phyloP scores from a whole-genome alignment of 2,113 vertebrate species.

The Dinomys branickii region DNA sequence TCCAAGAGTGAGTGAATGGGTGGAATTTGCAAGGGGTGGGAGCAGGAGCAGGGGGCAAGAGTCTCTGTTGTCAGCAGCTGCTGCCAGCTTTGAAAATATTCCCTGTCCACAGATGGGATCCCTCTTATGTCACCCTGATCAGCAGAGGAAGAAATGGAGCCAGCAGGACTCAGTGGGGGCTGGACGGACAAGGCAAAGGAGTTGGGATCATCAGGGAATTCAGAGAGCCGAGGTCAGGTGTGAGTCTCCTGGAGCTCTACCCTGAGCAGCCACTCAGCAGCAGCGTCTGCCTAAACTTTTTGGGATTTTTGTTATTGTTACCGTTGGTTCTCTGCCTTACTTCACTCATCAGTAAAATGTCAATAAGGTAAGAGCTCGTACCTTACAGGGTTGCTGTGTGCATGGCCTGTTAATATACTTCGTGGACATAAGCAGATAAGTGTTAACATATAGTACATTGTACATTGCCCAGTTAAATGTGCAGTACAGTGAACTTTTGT shows the following conservation, averaged over 20 bases:
- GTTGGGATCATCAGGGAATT: slow-evolving; percentile 72
- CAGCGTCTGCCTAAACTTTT: background rate
- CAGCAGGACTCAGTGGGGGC: background rate
- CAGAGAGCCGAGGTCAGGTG: slow-evolving; percentile 59
- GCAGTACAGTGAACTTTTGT: background rate
- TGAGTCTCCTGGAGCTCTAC: background rate
- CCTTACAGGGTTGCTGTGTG: background rate
- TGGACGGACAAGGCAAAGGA: background rate
- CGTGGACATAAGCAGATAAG: background rate
- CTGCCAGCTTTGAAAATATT: slow-evolving; percentile 76
- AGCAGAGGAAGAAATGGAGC: slow-evolving; percentile 67
- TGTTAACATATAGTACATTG: background rate
- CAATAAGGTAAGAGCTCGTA: background rate
- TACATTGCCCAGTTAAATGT: background rate
- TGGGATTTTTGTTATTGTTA: background rate
- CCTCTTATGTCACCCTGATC: slow-evolving; percentile 75
- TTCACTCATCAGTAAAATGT: slow-evolving; percentile 63
- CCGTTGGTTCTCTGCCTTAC: background rate
- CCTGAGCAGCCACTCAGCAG: background rate
- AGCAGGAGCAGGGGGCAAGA: background rate
- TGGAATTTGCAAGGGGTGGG: slow-evolving; percentile 52
- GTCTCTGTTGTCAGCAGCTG: slow-evolving; percentile 70
- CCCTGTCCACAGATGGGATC: slow-evolving; percentile 64
- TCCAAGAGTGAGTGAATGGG: slow-evolving; percentile 61
- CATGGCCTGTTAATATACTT: background rate